Evolutionary conservation across 2,113 vertebrate species (phyloP), one percentile per base, ranked within the genome.

Genomic region (Dromaius novaehollandiae): DNA sequence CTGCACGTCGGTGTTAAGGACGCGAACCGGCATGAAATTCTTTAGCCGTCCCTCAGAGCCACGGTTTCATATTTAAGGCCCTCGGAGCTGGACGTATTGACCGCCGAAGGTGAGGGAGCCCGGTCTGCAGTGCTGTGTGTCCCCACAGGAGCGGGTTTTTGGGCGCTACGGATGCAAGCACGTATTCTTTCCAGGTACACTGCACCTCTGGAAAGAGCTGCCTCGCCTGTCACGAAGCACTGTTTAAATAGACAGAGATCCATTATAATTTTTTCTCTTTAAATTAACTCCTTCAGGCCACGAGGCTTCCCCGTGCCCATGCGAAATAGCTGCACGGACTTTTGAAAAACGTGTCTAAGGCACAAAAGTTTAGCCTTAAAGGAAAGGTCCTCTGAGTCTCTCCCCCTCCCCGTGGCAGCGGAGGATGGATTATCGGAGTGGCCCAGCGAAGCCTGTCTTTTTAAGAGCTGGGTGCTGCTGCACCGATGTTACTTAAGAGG

Each of bases 231-330:
- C 70, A 63, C 68, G 79, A 88, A 88, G 89, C 61, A 32, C 60
- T 42, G 30, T 81, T 90, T 86, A 86, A 95, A 94, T 91, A 96
- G 95, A 96, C 89, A 96, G 46, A 83, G 71, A 56, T 88, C 82
- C n/a, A 11, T 83, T 91, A 9, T 88, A 78, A 94, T 94, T 95
- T 94, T 93, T 48, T 69, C 70, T 93, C 70, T 82, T 50, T 71
- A 88, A 95, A 96, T 96, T 95, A 96, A 95, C 93, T 95, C 97
- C 95, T 96, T 97, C 85, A 78, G 94, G 93, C 82, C 82, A 68
- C 13, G 18, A 91, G 71, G 36, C 70, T 94, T 89, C 48, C 44
- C 78, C 68, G 34, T 82, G 22, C 69, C 75, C 1, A 3, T 7
- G 6, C 36, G 30, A 92, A 90, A 86, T 5, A 63, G 46, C 55